These are phyloP conservation scores for Melanotaenia maccullochi DNA, from an alignment of 2,797 vertebrate species.

Conservation along the genomic window DNA sequence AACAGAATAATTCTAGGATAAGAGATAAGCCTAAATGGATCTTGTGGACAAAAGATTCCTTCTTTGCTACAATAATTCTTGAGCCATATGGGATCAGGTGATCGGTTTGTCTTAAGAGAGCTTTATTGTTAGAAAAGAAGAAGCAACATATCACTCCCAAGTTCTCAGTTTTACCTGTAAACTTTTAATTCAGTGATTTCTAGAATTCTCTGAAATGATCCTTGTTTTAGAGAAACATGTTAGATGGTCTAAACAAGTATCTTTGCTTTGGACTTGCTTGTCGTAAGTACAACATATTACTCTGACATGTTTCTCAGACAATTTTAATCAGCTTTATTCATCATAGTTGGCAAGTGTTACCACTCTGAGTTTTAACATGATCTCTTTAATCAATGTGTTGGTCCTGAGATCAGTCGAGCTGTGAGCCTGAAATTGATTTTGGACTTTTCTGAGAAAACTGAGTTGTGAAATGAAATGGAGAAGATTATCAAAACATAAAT, in stretches of 20 bases:
- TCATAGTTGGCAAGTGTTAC: constrained; percentile 20
- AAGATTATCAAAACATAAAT: constrained; percentile 20
- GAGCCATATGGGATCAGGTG: neutral
- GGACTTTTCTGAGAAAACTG: constrained; percentile 30
- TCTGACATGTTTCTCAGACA: neutral
- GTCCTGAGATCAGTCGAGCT: neutral
- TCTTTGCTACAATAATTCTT: constrained; percentile 3
- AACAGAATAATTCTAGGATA: constrained; percentile 42
- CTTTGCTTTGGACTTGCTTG: no score
- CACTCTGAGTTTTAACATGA: constrained; percentile 1
- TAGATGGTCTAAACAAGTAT: no score
- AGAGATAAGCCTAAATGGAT: neutral
- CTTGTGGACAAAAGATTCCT: neutral
- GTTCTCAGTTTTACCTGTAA: no score
- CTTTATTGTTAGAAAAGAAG: neutral
- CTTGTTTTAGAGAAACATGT: no score
- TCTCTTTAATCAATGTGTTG: constrained; percentile 31
- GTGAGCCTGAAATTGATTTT: constrained; percentile 13
- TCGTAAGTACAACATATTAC: neutral
- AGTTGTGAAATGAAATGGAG: constrained; percentile 17
- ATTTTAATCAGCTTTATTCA: neutral
- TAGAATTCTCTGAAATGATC: no score
- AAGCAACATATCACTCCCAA: no score
- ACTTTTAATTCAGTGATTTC: no score
- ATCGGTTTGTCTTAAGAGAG: neutral